Evolutionary conservation across 2,797 vertebrate genomes (phyloP).

Genomic region (Hemitrygon akajei): DNA sequence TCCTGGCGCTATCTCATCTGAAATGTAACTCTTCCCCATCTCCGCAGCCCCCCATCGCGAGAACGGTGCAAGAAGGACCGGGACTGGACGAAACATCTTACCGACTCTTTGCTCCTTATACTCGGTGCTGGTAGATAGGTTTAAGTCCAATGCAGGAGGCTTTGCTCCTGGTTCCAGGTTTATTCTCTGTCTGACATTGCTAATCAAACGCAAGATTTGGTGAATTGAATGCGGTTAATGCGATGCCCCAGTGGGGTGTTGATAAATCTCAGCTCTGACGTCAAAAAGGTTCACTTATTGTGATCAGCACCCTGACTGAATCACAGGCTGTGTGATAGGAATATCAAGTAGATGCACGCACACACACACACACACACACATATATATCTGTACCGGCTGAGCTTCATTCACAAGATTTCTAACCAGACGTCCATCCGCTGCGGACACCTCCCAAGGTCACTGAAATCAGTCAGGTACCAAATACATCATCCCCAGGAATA

Average conservation of each 20-base stretch:
- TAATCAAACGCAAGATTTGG: slow-evolving; percentile 58
- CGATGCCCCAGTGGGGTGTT: slow-evolving; percentile 69
- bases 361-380: slow-evolving; percentile 38
- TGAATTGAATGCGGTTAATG: slow-evolving; percentile 64
- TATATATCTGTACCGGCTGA: slow-evolving; percentile 19
- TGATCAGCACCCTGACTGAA: slow-evolving; percentile 60
- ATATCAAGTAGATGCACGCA: slow-evolving; percentile 52
- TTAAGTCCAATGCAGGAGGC: not conserved
- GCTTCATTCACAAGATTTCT: slow-evolving; percentile 47
- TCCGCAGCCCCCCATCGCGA: slow-evolving; percentile 39
- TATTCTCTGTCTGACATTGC: slow-evolving; percentile 62
- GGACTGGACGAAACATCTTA: not conserved
- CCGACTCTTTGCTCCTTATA: slow-evolving; percentile 39
- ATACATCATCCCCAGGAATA: slow-evolving; percentile 20
- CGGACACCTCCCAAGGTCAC: slow-evolving; percentile 49
- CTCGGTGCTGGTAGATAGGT: slow-evolving; percentile 41
- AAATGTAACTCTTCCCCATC: slow-evolving; percentile 39
- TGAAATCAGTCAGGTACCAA: not conserved
- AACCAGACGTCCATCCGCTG: slow-evolving; percentile 32
- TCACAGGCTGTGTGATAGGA: slow-evolving; percentile 58
- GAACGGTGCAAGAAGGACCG: not conserved
- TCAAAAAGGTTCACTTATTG: slow-evolving; percentile 77
- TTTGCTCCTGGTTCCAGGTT: slow-evolving; percentile 42
- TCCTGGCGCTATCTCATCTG: not conserved
- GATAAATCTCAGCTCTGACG: slow-evolving; percentile 79